These are phyloP conservation scores for Drosophila heteroneura DNA, from an alignment of 2,888 invertebrate species.

Conservation along the genomic window DNA sequence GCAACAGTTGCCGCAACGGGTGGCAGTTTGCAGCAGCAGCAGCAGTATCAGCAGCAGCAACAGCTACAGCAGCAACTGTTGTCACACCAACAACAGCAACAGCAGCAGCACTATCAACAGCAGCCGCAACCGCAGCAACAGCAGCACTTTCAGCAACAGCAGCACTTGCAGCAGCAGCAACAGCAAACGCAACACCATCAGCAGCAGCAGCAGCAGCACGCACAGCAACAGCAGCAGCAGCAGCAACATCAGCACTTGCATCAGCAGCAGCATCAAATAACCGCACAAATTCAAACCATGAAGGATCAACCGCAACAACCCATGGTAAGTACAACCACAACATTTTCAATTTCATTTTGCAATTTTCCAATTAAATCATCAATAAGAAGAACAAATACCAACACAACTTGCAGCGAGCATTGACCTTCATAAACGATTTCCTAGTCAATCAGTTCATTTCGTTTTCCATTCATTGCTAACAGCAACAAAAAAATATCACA, in stretches of 20 bases:
- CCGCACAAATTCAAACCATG: constrained; percentile 86
- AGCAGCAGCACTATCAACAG: constrained; percentile 64
- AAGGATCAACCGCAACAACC: constrained; percentile 86
- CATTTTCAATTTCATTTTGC: constrained; percentile 14
- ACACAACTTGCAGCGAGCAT: constrained; percentile 44
- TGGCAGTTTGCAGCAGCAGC: constrained; percentile 55
- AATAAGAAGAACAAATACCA: constrained; percentile 17
- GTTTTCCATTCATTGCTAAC: constrained; percentile 45
- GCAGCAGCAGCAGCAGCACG: constrained; percentile 61
- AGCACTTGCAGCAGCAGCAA: constrained; percentile 76
- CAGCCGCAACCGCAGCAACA: constrained; percentile 69
- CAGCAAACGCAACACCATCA: constrained; percentile 84
- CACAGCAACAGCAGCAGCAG: constrained; percentile 74
- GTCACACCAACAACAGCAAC: constrained; percentile 57
- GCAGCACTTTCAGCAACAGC: constrained; percentile 68
- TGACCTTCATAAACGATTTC: constrained; percentile 60
- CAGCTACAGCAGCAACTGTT: constrained; percentile 67
- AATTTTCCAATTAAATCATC: constrained; percentile 44
- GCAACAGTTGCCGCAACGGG: constrained; percentile 55
- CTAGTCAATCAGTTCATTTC: constrained; percentile 54
- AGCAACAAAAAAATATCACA: constrained; percentile 27
- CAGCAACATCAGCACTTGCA: constrained; percentile 81
- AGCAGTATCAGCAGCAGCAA: constrained; percentile 56
- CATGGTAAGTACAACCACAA: constrained; percentile 82
- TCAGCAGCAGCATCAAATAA: constrained; percentile 84